Evolutionary conservation across 2,113 vertebrate species (phyloP), one percentile per base, ranked within the genome.

Genomic region (Sialia sialis): DNA sequence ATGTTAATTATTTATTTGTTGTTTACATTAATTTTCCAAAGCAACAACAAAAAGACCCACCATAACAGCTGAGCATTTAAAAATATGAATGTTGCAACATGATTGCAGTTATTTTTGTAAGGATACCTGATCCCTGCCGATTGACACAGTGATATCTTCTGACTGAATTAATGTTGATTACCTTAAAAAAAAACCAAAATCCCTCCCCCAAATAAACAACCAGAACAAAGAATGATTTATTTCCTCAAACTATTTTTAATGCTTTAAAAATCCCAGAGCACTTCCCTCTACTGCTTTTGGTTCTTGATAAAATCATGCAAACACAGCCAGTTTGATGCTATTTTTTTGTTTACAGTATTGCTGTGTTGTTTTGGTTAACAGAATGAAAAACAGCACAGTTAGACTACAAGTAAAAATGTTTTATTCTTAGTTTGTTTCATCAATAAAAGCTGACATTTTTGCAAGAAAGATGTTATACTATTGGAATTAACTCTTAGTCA

Each of bases 401-500:
- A 97, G 95, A 94, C 94, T 93, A 97, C 92, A 96, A 97, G 96
- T 97, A 97, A 97, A 97, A 98, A 98, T 98, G 97, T 97, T 98
- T 98, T 98, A 98, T 98, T 98, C 97, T 98, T 97, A 97, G 97
- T 97, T 98, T 98, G 97, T 98, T 98, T 98, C 98, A 98, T 98
- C 97, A 98, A 98, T 98, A 98, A 98, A 98, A 97, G 94, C 96
- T 98, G 97, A 98, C 98, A 93, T 98, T 97, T 97, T 97, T 98
- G 96, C 97, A 97, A 97, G 97, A 97, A 98, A 98, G 97, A 98
- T 98, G 97, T 98, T 98, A 98, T 97, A 97, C 96, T 96, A 97
- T 98, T 97, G 97, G 97, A 98, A 98, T 98, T 98, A 98, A 98
- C 97, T 98, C 97, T 98, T 98, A 97, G 98, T 98, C 98, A 98